Evolutionary conservation across 1,140 invertebrate species (phyloP).

Genomic region (Paracyclopina nana): DNA sequence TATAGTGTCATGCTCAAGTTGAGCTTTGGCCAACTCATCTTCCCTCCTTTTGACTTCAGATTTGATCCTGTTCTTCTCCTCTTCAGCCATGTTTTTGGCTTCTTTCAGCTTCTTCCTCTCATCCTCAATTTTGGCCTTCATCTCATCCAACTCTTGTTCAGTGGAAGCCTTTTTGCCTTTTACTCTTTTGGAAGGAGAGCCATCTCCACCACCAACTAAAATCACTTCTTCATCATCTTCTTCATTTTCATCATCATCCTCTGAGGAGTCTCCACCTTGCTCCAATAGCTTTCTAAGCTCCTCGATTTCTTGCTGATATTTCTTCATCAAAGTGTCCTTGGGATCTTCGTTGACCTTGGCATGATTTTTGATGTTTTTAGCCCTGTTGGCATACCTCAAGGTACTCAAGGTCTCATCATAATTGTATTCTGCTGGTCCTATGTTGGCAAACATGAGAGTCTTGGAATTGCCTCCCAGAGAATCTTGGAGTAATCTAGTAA

Average conservation of each 20-base stretch:
- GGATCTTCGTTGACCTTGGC: slow-evolving; percentile 86
- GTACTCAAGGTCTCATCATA: slow-evolving; percentile 96
- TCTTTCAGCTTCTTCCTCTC: slow-evolving; percentile 31
- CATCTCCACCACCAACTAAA: slow-evolving; percentile 17
- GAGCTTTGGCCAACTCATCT: slow-evolving; percentile 31
- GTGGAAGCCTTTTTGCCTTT: slow-evolving; percentile 19
- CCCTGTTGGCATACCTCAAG: slow-evolving; percentile 82
- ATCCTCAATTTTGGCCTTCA: slow-evolving; percentile 29
- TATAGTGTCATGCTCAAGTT: slow-evolving; percentile 24
- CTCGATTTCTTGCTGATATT: slow-evolving; percentile 92
- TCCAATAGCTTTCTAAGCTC: slow-evolving; percentile 66
- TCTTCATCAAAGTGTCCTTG: slow-evolving; percentile 80
- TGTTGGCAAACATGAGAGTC: slow-evolving; percentile 86
- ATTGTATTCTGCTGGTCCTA: slow-evolving; percentile 86
- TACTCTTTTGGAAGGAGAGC: slow-evolving; percentile 20
- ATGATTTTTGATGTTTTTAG: slow-evolving; percentile 92
- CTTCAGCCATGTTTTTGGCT: slow-evolving; percentile 34
- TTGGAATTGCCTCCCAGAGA: slow-evolving; percentile 90
- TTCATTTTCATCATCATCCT: slow-evolving; percentile 27
- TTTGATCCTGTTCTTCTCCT: slow-evolving; percentile 44
- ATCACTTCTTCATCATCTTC: slow-evolving; percentile 25
- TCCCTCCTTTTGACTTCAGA: slow-evolving; percentile 31
- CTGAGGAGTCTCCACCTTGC: slow-evolving; percentile 27
- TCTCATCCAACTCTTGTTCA: slow-evolving; percentile 12
- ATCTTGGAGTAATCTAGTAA: slow-evolving; percentile 77